phyloP scores from a whole-genome alignment of 2,888 invertebrate genomes.

The Sicus ferrugineus region DNA sequence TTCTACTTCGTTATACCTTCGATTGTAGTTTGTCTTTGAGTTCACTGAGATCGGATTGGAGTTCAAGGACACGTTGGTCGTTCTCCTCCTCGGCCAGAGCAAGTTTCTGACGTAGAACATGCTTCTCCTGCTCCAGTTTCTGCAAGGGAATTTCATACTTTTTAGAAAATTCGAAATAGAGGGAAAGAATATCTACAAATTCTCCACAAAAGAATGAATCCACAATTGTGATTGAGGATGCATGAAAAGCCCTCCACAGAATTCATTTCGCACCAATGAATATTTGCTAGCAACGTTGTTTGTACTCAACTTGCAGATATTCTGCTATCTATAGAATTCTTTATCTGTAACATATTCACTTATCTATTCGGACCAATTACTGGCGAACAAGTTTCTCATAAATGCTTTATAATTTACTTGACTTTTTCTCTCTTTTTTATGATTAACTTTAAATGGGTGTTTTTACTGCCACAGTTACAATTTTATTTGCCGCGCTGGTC shows the following conservation, averaged over 20 bases:
- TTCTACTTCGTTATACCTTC: constrained; percentile 64
- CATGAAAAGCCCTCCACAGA: no score
- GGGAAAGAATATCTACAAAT: no score
- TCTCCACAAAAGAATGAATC: no score
- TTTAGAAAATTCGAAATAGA: no score
- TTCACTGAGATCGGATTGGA: constrained; percentile 87
- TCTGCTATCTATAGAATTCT: no score
- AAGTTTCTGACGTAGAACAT: constrained; percentile 83
- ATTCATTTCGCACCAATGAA: no score
- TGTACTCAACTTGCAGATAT: no score
- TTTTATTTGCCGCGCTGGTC: neutral
- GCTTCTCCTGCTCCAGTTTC: constrained; percentile 93
- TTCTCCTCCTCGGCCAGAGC: constrained; percentile 88
- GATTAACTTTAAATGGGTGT: neutral
- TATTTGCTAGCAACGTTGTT: no score
- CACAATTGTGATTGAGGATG: no score
- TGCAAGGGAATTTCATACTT: constrained; percentile 68
- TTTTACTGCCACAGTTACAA: neutral
- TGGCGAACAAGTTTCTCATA: no score
- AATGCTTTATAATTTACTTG: neutral
- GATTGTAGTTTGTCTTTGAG: constrained; percentile 79
- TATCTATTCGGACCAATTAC: no score
- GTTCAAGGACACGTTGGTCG: constrained; percentile 84
- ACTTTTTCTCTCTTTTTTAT: neutral
- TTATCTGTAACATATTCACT: no score